Base-by-base conservation (phyloP, 2,113 vertebrate genomes). In the Pica pica region DNA sequence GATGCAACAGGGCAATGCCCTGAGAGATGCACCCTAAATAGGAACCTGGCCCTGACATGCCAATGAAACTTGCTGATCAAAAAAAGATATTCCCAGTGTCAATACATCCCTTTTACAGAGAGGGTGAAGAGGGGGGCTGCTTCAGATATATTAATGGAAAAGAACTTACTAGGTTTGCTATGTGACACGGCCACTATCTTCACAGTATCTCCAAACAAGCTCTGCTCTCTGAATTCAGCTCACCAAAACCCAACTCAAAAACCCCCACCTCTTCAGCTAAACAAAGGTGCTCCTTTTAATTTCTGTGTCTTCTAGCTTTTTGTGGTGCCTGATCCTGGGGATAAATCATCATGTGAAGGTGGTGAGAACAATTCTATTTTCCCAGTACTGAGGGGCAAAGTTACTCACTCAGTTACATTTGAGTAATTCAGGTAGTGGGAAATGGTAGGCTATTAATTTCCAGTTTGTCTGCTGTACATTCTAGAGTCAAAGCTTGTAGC, bases 361-460 rank as follows among this genome's bases (percentile, higher is more conserved):
- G 3, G 21, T n/a, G 26, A 85, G 35, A 91, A 84, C 35, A 86
- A 16, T 19, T 39, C 12, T 78, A 26, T 68, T 69, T 76, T 80
- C 35, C 50, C 35, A 52, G 33, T 50, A 44, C 21, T 23, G 17
- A n/a, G 52, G 16, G 37, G 22, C 63, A 67, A 70, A 79, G 87
- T 56, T 67, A 83, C 37, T 81, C 56, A 83, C 37, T 81, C 56
- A n/a, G 42, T 63, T 80, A 77, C 39, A 74, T 53, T 26, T 77
- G 50, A 57, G 64, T 90, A 90, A 91, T 77, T 95, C 74, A 83
- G 75, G 84, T 44, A 93, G 92, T 37, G 37, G 52, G 82, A 96
- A 87, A 82, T 30, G 49, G 69, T 74, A 93, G 65, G 65, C 74
- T 93, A 76, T 90, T 68, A 68, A 89, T 71, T 90, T 60, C 70